A percentile compares a stretch with the other conserved stretches of the same genome.
phyloP scores from a whole-genome alignment of 2,888 invertebrate species.

The Loripinus fragilis region DNA sequence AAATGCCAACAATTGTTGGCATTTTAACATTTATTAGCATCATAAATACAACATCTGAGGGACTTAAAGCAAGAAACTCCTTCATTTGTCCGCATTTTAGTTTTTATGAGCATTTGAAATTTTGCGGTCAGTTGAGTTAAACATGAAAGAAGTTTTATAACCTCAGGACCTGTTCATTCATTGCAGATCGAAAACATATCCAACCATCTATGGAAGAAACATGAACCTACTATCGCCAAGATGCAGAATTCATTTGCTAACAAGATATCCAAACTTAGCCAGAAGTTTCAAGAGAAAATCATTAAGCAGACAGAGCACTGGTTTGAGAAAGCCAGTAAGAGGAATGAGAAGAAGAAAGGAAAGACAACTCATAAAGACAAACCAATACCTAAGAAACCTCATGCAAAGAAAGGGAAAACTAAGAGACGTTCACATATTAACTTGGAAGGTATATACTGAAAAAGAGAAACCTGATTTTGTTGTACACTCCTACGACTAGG shows the following conservation, averaged over 20 bases:
- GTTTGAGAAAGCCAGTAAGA: background rate
- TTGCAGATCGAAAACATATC: constrained; percentile 59
- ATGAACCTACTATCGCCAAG: constrained; percentile 48
- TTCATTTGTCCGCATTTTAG: too few species aligned
- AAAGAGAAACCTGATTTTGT: too few species aligned
- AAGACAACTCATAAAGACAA: background rate
- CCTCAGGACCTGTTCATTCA: background rate
- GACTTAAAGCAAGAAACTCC: too few species aligned
- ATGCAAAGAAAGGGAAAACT: background rate
- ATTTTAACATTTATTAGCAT: too few species aligned
- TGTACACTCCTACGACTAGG: too few species aligned
- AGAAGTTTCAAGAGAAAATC: constrained; percentile 7
- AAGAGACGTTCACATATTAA: background rate
- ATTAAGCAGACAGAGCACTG: background rate
- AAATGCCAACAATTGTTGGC: too few species aligned
- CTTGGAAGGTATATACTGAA: background rate
- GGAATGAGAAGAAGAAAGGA: background rate
- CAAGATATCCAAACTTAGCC: constrained; percentile 20
- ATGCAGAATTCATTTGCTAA: constrained; percentile 34
- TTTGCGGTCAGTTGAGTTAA: too few species aligned
- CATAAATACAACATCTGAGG: too few species aligned
- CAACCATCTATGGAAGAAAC: constrained; percentile 55
- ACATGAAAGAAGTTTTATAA: too few species aligned
- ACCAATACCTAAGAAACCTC: background rate
- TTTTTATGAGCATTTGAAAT: too few species aligned